phyloP scores from a whole-genome alignment of 1,140 invertebrate genomes.

The Drosophila willistoni region DNA sequence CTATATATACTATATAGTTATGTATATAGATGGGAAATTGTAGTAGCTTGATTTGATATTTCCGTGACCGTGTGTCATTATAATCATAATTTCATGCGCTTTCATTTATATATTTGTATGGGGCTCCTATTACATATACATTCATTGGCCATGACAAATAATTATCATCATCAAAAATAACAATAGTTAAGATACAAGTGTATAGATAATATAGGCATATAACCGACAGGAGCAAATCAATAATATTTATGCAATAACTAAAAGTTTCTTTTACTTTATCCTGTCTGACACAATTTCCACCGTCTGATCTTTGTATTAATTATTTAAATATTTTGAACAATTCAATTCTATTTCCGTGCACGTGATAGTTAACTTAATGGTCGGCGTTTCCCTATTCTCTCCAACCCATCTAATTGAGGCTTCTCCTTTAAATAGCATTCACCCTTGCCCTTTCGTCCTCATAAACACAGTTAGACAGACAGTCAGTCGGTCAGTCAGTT shows the following conservation, averaged over 20 bases:
- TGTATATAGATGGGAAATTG: conserved; percentile 16
- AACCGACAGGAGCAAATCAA: not conserved
- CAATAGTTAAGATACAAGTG: conserved; percentile 26
- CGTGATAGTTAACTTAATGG: conserved; percentile 12
- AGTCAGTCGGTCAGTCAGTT: not conserved
- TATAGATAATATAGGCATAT: not conserved
- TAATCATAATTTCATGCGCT: conserved; percentile 36
- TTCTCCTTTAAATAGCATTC: conserved; percentile 19
- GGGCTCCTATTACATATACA: not conserved
- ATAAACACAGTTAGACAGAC: not conserved
- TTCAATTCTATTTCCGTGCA: conserved; percentile 10
- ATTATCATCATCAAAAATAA: conserved; percentile 51
- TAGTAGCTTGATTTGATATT: conserved; percentile 67
- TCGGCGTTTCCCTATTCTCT: not conserved
- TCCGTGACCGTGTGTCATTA: conserved; percentile 74
- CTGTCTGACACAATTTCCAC: not conserved
- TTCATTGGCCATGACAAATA: conserved; percentile 27
- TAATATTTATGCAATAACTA: not conserved
- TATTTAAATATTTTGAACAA: not conserved
- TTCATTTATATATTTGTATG: conserved; percentile 7
- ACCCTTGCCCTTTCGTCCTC: conserved; percentile 13
- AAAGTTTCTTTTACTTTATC: not conserved
- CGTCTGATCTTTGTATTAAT: not conserved
- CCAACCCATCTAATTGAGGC: not conserved
- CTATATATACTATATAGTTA: not conserved